Evolutionary conservation across 2,888 invertebrate species (phyloP).

Genomic region (Oligia latruncula): DNA sequence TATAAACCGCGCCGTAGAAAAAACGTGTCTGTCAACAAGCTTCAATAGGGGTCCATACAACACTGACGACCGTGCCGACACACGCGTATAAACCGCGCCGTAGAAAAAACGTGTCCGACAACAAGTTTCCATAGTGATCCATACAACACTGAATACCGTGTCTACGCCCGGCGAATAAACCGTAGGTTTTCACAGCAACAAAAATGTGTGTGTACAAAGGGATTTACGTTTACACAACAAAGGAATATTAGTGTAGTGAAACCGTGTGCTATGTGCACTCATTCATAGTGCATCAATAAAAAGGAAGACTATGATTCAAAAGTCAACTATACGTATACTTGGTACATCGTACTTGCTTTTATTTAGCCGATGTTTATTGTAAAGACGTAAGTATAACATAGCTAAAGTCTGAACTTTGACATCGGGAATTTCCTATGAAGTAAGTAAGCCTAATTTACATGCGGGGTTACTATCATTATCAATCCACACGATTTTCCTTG

Average conservation of each 20-base stretch:
- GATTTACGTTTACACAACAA: neutral
- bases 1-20: too few species aligned
- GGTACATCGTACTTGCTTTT: neutral
- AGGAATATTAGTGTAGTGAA: neutral
- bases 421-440: slow-evolving; percentile 1
- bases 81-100: too few species aligned
- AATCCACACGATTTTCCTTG: slow-evolving; percentile 24
- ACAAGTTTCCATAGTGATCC: too few species aligned
- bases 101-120: too few species aligned
- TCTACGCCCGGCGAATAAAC: too few species aligned
- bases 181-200: too few species aligned
- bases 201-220: too few species aligned
- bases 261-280: neutral
- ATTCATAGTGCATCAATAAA: neutral
- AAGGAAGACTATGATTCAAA: neutral
- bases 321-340: neutral
- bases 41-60: too few species aligned
- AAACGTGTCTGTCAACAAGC: too few species aligned
- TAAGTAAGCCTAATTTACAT: neutral
- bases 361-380: neutral
- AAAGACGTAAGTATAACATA: neutral
- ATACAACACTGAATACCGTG: too few species aligned
- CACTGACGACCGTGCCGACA: too few species aligned
- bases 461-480: neutral
- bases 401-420: slow-evolving; percentile 22